These are phyloP conservation scores for Tor tambroides DNA, from an alignment of 2,113 vertebrate species.

Conservation along the genomic window DNA sequence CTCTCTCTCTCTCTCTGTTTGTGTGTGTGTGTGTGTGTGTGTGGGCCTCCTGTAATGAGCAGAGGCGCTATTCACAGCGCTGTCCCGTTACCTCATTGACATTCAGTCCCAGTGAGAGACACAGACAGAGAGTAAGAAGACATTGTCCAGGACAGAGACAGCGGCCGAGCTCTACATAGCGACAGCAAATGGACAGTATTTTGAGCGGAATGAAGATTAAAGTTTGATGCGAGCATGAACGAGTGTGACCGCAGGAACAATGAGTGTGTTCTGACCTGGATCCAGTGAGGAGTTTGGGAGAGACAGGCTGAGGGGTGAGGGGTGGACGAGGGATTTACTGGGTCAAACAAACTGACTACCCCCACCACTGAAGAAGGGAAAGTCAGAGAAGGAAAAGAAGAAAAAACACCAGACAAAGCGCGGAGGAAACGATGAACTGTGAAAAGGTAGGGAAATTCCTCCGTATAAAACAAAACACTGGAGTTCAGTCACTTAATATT, in stretches of 20 bases:
- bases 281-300: slow-evolving; percentile 57
- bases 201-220: neutral
- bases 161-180: slow-evolving; percentile 4
- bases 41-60: slow-evolving; percentile 46
- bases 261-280: slow-evolving; percentile 71
- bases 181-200: neutral
- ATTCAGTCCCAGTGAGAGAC: slow-evolving; percentile 77
- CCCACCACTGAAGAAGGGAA: slow-evolving; percentile 71
- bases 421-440: slow-evolving; percentile 57
- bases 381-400: slow-evolving; percentile 64
- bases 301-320: slow-evolving; percentile 27
- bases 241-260: slow-evolving; percentile 74
- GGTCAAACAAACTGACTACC: slow-evolving; percentile 72
- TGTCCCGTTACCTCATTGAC: slow-evolving; percentile 80
- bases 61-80: slow-evolving; percentile 70
- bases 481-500: neutral
- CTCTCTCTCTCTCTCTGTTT: too few species aligned
- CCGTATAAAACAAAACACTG: neutral
- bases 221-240: slow-evolving; percentile 53
- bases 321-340: slow-evolving; percentile 69
- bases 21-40: neutral
- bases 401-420: slow-evolving; percentile 62
- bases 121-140: slow-evolving; percentile 57
- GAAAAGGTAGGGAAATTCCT: slow-evolving; percentile 28
- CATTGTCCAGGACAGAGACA: slow-evolving; percentile 51